Percentiles rank a stretch among this genome's conserved stretches.
Evolutionary conservation across 1,140 invertebrate genomes (phyloP).

Genomic region (Melitaea cinxia): DNA sequence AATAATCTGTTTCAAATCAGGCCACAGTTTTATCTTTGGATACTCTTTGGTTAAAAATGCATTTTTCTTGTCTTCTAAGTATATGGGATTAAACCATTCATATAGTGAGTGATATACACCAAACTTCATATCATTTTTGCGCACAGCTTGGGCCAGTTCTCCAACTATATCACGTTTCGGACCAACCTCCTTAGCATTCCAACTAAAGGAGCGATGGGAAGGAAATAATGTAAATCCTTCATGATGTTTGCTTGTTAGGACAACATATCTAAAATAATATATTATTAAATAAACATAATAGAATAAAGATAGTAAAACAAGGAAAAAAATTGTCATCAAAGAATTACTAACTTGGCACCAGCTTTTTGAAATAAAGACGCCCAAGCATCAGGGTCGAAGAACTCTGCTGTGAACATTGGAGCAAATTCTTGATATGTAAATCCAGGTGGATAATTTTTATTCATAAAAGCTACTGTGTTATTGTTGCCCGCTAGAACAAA

Average conservation of each 20-base stretch:
- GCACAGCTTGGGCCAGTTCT: conserved; percentile 88
- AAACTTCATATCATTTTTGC: conserved; percentile 87
- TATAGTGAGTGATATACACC: conserved; percentile 95
- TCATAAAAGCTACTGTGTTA: conserved; percentile 84
- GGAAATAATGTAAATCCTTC: conserved; percentile 96
- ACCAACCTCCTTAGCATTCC: conserved; percentile 94
- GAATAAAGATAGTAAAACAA: background rate
- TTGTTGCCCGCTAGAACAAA: conserved; percentile 47
- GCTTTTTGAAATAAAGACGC: conserved; percentile 87
- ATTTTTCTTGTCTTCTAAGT: conserved; percentile 87
- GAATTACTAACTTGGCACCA: conserved; percentile 87
- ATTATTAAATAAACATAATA: background rate
- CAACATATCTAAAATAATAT: conserved; percentile 87
- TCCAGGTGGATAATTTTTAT: conserved; percentile 88
- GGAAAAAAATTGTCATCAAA: background rate
- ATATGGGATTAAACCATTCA: conserved; percentile 96
- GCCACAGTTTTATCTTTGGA: conserved; percentile 86
- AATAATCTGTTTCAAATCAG: conserved; percentile 89
- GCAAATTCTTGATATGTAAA: conserved; percentile 95
- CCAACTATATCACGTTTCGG: conserved; percentile 91
- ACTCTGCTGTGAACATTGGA: conserved; percentile 89
- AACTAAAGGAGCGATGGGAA: conserved; percentile 92
- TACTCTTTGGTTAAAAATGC: conserved; percentile 87
- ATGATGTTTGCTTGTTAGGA: conserved; percentile 96
- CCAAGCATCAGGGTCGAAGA: conserved; percentile 91